A percentile compares a stretch with the other conserved stretches of the same genome.
phyloP scores from a whole-genome alignment of 2,113 vertebrate genomes.

The Pogonocichla stellata region DNA sequence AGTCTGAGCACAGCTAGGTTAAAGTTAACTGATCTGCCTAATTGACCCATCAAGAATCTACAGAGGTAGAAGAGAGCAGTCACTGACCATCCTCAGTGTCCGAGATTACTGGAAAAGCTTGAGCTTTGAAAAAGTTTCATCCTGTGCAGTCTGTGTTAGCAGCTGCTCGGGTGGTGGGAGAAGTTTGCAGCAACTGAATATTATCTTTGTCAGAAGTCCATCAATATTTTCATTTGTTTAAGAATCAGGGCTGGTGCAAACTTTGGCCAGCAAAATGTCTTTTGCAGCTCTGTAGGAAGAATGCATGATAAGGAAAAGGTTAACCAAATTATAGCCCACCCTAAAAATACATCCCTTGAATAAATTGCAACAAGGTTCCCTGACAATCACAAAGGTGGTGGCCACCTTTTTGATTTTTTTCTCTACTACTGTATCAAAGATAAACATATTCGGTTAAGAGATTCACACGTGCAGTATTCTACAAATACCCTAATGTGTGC shows the following conservation, averaged over 20 bases:
- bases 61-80: neutral
- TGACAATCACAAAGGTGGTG: neutral
- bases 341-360: neutral
- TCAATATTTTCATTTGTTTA: neutral
- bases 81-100: neutral
- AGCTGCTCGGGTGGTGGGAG: neutral
- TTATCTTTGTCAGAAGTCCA: neutral
- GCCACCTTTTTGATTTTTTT: neutral
- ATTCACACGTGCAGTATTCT: neutral
- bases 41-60: neutral
- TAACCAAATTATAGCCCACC: neutral
- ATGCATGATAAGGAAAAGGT: neutral
- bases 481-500: neutral
- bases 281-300: neutral
- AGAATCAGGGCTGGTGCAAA: neutral
- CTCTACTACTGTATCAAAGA: neutral
- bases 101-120: neutral
- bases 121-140: neutral
- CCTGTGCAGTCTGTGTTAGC: neutral
- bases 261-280: neutral
- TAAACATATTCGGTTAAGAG: neutral
- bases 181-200: neutral
- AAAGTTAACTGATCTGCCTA: neutral
- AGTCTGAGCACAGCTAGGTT: neutral
- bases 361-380: neutral